Evolutionary conservation across 1,140 invertebrate genomes (phyloP).

Genomic region (Eufriesea mexicana): DNA sequence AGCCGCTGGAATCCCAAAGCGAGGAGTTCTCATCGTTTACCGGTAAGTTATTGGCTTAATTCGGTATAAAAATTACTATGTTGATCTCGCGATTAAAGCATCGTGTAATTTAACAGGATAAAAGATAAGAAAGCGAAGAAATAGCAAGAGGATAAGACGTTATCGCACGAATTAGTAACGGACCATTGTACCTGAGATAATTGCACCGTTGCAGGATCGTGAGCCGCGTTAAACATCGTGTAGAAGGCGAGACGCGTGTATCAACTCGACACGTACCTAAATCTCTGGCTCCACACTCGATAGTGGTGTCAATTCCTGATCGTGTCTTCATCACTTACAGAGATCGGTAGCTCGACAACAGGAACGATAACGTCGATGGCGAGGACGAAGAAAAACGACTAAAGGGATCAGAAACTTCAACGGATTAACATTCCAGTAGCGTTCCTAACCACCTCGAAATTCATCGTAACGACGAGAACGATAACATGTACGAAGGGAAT

Average conservation of each 20-base stretch:
- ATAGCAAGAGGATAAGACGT: not conserved
- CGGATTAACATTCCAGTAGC: conserved; percentile 3
- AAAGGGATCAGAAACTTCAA: not conserved
- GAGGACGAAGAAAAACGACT: not conserved
- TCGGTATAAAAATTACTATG: not conserved
- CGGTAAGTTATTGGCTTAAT: not conserved
- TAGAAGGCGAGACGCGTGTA: conserved; percentile 23
- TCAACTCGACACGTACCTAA: conserved; percentile 23
- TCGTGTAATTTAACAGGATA: not conserved
- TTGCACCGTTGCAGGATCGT: conserved; percentile 4
- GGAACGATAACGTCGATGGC: not conserved
- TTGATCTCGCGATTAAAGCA: not conserved
- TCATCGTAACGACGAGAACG: not conserved
- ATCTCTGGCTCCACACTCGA: conserved; percentile 9
- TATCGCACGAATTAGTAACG: not conserved
- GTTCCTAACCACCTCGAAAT: conserved; percentile 39
- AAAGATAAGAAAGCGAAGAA: not conserved
- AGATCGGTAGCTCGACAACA: not conserved
- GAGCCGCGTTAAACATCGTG: not conserved
- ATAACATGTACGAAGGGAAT: not conserved
- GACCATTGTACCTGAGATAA: not conserved
- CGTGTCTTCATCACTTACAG: conserved; percentile 18
- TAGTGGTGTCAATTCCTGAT: conserved; percentile 22
- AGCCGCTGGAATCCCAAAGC: not conserved
- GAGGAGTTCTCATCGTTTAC: not conserved